phyloP scores from a whole-genome alignment of 2,113 vertebrate species.

The Gobio gobio region DNA sequence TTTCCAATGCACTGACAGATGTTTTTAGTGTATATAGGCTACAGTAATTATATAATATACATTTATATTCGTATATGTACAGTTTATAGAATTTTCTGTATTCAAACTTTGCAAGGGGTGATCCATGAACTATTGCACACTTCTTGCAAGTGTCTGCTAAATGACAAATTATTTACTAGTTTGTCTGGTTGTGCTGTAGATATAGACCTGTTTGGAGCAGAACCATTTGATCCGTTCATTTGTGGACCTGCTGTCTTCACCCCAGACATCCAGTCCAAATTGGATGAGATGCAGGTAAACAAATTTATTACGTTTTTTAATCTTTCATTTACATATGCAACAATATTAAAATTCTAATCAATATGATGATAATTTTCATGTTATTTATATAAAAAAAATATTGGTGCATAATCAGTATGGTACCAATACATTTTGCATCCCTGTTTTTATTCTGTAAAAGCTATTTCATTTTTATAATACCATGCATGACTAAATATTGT shows the following conservation, averaged over 20 bases:
- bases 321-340: not conserved
- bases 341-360: not conserved
- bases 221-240: slow-evolving; percentile 88
- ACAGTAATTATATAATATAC: not conserved
- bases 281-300: slow-evolving; percentile 90
- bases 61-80: not conserved
- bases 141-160: not conserved
- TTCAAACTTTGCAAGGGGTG: not conserved
- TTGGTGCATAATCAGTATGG: not conserved
- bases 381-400: not conserved
- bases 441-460: not conserved
- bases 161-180: not conserved
- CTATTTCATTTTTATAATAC: not conserved
- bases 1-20: not conserved
- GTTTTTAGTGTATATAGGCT: not conserved
- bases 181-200: slow-evolving; percentile 68
- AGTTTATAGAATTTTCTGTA: not conserved
- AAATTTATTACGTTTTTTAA: not conserved
- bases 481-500: not conserved
- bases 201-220: slow-evolving; percentile 87
- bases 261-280: slow-evolving; percentile 87
- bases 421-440: not conserved
- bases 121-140: not conserved
- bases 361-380: not conserved
- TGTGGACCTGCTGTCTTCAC: slow-evolving; percentile 84